These are phyloP conservation scores for Poeciliopsis presidionis DNA, from an alignment of 2,797 vertebrate species.

Conservation along the genomic window DNA sequence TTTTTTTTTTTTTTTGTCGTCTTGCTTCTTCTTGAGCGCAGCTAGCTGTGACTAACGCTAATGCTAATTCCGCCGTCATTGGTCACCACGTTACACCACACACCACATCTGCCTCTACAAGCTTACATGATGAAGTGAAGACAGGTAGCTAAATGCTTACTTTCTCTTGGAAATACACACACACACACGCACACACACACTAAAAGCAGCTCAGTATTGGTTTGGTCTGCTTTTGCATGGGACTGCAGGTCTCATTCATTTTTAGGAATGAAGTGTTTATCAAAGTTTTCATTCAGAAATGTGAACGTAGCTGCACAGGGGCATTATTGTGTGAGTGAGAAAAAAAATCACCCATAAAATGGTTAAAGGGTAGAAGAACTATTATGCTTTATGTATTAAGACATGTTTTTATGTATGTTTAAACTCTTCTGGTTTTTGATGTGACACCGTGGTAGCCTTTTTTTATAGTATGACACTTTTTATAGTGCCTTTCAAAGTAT, in stretches of 20 bases:
- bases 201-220: conserved; percentile 47
- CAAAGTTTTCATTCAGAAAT: conserved; percentile 77
- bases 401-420: conserved; percentile 52
- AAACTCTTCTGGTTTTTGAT: conserved; percentile 56
- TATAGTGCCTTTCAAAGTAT: conserved; percentile 1
- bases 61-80: conserved; percentile 24
- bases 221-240: conserved; percentile 46
- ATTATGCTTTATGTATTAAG: conserved; percentile 53
- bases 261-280: conserved; percentile 72
- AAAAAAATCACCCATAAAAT: conserved; percentile 67
- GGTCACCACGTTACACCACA: conserved; percentile 47
- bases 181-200: conserved; percentile 14
- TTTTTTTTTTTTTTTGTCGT: neutral
- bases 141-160: conserved; percentile 47
- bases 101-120: conserved; percentile 69
- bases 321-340: conserved; percentile 77
- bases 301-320: conserved; percentile 76
- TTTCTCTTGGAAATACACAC: conserved; percentile 35
- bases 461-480: conserved; percentile 55
- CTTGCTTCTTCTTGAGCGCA: conserved; percentile 5
- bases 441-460: conserved; percentile 52
- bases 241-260: conserved; percentile 51
- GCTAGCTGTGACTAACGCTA: conserved; percentile 33
- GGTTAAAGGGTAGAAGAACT: conserved; percentile 72
- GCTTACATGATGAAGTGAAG: conserved; percentile 64